Evolutionary conservation across 2,797 vertebrate genomes (phyloP).

Genomic region (Macroramphosus scolopax): DNA sequence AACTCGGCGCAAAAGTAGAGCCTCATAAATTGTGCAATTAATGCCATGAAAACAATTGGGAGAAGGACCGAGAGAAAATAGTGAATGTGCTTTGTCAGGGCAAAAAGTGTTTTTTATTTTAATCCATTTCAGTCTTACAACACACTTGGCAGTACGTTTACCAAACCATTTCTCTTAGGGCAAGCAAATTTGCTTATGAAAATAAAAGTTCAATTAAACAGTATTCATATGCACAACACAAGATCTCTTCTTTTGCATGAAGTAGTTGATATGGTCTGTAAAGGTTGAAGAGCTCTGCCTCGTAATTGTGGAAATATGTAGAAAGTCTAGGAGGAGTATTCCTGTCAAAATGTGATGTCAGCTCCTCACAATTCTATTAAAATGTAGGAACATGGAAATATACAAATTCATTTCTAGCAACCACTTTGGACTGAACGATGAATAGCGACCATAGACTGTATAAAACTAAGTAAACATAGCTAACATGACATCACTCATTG

Average conservation of each 20-base stretch:
- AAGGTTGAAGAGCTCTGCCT: not conserved
- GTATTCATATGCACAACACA: not conserved
- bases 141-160: constrained; percentile 6
- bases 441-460: too few species aligned
- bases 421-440: too few species aligned
- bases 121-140: constrained; percentile 2
- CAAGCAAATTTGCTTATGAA: not conserved
- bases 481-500: too few species aligned
- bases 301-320: not conserved
- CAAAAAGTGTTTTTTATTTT: too few species aligned
- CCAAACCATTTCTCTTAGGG: too few species aligned
- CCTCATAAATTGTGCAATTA: not conserved
- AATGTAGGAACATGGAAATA: too few species aligned
- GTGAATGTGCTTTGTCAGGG: constrained; percentile 10
- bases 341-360: not conserved
- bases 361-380: constrained; percentile 6
- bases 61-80: constrained; percentile 12
- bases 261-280: too few species aligned
- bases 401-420: too few species aligned
- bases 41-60: not conserved
- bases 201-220: constrained; percentile 1
- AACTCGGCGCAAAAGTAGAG: not conserved
- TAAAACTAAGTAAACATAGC: too few species aligned
- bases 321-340: not conserved
- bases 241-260: not conserved